Percentiles rank a stretch among this genome's conserved stretches.
Evolutionary conservation across 2,888 invertebrate species (phyloP).

Genomic region (Melinaea menophilus): DNA sequence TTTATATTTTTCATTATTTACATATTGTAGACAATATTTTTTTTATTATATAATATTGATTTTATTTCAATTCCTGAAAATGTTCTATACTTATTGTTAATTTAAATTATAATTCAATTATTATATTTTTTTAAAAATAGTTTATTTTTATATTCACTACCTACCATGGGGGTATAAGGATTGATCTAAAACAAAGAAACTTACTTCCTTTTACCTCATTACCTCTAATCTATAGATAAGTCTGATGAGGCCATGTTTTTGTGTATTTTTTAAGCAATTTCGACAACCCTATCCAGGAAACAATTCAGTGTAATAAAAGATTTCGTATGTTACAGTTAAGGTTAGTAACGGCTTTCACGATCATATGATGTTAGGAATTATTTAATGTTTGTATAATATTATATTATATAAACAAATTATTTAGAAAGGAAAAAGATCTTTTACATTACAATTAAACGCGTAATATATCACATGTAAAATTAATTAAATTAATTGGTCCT

Average conservation of each 20-base stretch:
- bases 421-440: neutral
- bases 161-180: too few relatives aligned
- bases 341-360: neutral
- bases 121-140: too few relatives aligned
- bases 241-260: neutral
- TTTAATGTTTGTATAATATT: neutral
- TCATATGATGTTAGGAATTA: neutral
- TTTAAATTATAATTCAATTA: too few relatives aligned
- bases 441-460: neutral
- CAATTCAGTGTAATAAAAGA: neutral
- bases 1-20: too few relatives aligned
- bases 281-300: constrained; percentile 1
- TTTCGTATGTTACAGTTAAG: neutral
- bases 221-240: neutral
- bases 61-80: too few relatives aligned
- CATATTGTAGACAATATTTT: too few relatives aligned
- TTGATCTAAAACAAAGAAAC: too few relatives aligned
- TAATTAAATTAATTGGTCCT: neutral
- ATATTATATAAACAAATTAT: neutral
- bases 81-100: too few relatives aligned
- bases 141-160: too few relatives aligned
- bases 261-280: constrained; percentile 1
- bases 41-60: too few relatives aligned
- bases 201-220: neutral
- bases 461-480: neutral